Base-by-base conservation (phyloP, 2,113 vertebrate genomes). In the Ibidorhyncha struthersii region DNA sequence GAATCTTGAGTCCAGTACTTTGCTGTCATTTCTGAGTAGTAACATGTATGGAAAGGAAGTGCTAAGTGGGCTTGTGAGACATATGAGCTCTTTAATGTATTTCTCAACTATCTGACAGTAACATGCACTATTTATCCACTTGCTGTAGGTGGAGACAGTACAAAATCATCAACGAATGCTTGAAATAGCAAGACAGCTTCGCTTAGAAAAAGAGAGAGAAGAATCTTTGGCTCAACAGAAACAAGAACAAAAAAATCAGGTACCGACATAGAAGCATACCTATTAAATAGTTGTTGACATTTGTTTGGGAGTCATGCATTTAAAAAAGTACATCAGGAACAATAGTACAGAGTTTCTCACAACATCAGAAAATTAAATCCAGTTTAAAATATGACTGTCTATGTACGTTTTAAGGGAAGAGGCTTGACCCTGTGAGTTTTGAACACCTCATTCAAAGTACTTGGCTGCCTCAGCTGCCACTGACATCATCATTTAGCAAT, bases 221-320 rank as follows among this genome's bases (percentile, higher is more conserved):
- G 99, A 99, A 90, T 98, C 98, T 88, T 97, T 99, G 83, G 98
- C 97, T 86, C 99, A 99, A 73, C 99, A 99, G 98, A 99, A 99
- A 94, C 99, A 99, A 94, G 99, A 99, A 81, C 99, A 99, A 97
- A 99, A 99, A 96, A 99, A 98, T 98, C 99, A 99, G 98, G 99
- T 99, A 98, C 74, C 81, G 76, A 55, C 47, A 53, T 71, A 45
- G 90, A 92, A 88, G 43, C 72, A 63, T 38, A 43, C 62, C 40
- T 90, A 3, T 91, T 94, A 62, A 89, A 74, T 41, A 83, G 52
- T 72, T 82, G 36, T 26, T 90, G 71, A 14, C 32, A 6, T 89
- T 79, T 78, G 29, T 58, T 78, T 89, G 82, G n/a, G 34, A 69
- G n/a, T 86, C 1, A 7, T 27, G 47, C n/a, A 17, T 69, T 90